These are phyloP conservation scores for Adelphocoris suturalis DNA, from an alignment of 2,888 invertebrate species.

Conservation along the genomic window DNA sequence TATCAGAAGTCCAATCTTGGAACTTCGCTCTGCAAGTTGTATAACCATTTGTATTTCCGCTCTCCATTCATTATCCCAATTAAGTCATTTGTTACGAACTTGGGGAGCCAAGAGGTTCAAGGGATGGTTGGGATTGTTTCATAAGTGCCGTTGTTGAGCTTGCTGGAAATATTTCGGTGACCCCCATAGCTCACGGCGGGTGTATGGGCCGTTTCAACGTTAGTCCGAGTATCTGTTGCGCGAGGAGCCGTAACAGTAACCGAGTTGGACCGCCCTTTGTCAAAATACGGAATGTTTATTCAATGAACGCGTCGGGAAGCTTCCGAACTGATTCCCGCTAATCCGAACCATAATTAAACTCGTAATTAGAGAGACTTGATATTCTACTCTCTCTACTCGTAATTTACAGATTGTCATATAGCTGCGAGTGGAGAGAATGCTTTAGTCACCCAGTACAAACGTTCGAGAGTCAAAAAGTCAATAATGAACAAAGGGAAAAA, in stretches of 20 bases:
- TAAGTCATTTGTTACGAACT: conserved; percentile 42
- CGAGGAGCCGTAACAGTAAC: background rate
- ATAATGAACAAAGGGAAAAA: too few relatives aligned
- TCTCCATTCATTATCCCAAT: conserved; percentile 36
- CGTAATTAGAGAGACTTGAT: too few relatives aligned
- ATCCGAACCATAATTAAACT: too few relatives aligned
- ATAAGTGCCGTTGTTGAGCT: conserved; percentile 35
- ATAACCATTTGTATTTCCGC: conserved; percentile 39
- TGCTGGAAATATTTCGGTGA: conserved; percentile 32
- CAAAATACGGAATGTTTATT: conserved; percentile 32
- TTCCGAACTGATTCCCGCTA: too few relatives aligned
- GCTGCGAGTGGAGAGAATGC: too few relatives aligned
- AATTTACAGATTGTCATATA: too few relatives aligned
- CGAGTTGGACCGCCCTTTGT: background rate
- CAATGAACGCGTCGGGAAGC: background rate
- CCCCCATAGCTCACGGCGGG: conserved; percentile 3
- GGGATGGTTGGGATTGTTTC: conserved; percentile 39
- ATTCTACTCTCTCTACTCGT: too few relatives aligned
- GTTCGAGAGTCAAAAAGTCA: too few relatives aligned
- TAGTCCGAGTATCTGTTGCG: conserved; percentile 21
- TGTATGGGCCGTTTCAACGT: background rate
- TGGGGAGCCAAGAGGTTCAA: conserved; percentile 11
- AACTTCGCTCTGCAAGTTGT: conserved; percentile 28
- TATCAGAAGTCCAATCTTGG: background rate
- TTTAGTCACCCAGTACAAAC: too few relatives aligned